Evolutionary conservation across 2,888 invertebrate species (phyloP).

Genomic region (Epinotia brunnichana): DNA sequence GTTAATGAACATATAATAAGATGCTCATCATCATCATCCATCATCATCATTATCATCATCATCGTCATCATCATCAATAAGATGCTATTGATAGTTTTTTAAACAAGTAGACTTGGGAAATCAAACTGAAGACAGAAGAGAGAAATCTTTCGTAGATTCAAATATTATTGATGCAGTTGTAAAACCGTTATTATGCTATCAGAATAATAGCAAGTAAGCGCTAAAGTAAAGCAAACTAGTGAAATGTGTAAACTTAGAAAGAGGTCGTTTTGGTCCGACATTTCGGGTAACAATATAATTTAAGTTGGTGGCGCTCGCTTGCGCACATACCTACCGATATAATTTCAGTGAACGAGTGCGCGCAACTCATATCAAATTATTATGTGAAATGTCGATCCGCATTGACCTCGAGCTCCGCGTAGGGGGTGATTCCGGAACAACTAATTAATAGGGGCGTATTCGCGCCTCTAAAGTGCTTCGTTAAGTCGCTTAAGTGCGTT

Average conservation of each 20-base stretch:
- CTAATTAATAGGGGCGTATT: conserved; percentile 10
- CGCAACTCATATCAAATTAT: background rate
- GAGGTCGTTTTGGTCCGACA: background rate
- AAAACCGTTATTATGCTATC: background rate
- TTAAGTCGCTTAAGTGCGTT: background rate
- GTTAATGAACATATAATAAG: too few species aligned
- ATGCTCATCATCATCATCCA: too few species aligned
- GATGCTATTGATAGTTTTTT: too few species aligned
- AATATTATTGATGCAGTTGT: background rate
- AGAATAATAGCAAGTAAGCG: too few species aligned
- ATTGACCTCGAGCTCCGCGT: background rate
- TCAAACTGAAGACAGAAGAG: background rate
- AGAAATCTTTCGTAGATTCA: background rate
- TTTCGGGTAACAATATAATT: background rate
- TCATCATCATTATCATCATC: too few species aligned
- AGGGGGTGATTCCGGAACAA: background rate
- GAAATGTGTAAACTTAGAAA: conserved; percentile 2
- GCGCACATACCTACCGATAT: background rate
- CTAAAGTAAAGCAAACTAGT: background rate
- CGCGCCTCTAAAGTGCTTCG: background rate
- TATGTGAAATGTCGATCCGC: background rate
- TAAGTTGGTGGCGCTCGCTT: background rate
- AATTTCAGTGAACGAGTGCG: background rate
- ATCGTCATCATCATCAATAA: too few species aligned
- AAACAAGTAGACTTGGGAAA: too few species aligned